Percentiles rank a stretch among this genome's conserved stretches.
Conservation (phyloP, 2,113 vertebrate genomes). For the Oriolus oriolus region DNA sequence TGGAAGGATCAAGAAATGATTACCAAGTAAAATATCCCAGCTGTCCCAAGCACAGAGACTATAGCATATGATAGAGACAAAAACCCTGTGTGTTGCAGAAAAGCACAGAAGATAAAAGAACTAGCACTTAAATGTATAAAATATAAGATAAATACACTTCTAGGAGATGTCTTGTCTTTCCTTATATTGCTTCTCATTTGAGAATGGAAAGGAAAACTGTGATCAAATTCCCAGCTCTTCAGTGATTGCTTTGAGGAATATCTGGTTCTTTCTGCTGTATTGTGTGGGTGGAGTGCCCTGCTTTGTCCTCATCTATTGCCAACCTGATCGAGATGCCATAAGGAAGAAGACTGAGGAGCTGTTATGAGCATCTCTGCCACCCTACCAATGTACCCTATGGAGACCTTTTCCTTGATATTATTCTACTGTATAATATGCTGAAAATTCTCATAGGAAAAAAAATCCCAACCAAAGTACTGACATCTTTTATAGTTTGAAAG, state of each 20-base stretch:
- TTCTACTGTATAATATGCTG: background rate
- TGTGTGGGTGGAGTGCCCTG: background rate
- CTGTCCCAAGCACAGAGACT: background rate
- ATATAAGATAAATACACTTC: background rate
- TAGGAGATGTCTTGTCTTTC: background rate
- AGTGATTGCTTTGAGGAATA: background rate
- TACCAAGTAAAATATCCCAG: background rate
- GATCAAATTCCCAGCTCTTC: background rate
- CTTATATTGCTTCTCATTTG: background rate
- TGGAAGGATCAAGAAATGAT: background rate
- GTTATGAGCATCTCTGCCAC: background rate
- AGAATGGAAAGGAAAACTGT: background rate
- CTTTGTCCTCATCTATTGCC: background rate
- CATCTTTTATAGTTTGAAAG: background rate
- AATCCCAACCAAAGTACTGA: background rate
- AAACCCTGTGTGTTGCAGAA: background rate
- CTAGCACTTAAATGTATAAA: background rate
- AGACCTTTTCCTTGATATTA: background rate
- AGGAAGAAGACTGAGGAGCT: background rate
- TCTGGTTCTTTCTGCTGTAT: background rate
- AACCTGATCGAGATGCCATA: background rate
- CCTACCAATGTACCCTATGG: background rate
- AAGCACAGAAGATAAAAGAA: background rate
- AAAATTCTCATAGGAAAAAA: background rate
- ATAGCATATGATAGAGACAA: background rate